Evolutionary conservation across 2,888 invertebrate genomes (phyloP).

Genomic region (Morpho deidamia): DNA sequence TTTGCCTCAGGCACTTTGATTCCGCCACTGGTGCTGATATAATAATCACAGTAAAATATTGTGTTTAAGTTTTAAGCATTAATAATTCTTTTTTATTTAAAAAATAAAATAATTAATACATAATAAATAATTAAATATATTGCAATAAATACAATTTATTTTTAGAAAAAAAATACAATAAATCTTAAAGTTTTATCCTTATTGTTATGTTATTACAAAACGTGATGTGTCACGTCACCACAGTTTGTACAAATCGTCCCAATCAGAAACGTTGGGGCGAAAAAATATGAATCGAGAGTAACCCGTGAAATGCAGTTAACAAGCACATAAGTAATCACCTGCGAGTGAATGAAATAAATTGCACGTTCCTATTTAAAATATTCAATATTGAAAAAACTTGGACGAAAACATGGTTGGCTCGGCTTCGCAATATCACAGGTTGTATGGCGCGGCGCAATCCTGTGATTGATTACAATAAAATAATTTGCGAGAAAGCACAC

Average conservation of each 20-base stretch:
- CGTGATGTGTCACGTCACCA: constrained; percentile 3
- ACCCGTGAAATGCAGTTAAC: constrained; percentile 52
- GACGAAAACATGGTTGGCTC: constrained; percentile 48
- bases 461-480: constrained; percentile 57
- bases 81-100: too few species aligned
- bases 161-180: too few species aligned
- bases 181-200: too few species aligned
- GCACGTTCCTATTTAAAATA: constrained; percentile 60
- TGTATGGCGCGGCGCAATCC: constrained; percentile 38
- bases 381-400: constrained; percentile 57
- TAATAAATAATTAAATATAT: too few species aligned
- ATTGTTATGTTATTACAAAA: too few species aligned
- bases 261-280: constrained; percentile 17
- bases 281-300: constrained; percentile 25
- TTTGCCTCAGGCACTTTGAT: too few species aligned
- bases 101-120: too few species aligned
- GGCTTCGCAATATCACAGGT: constrained; percentile 56
- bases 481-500: constrained; percentile 49
- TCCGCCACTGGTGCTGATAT: too few species aligned
- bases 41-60: too few species aligned
- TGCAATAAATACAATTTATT: too few species aligned
- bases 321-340: constrained; percentile 66
- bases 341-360: constrained; percentile 65
- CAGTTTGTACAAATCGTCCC: constrained; percentile 20
- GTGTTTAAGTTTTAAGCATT: too few species aligned